These are phyloP conservation scores for Nomia melanderi DNA, from an alignment of 1,140 invertebrate genomes.

Conservation along the genomic window DNA sequence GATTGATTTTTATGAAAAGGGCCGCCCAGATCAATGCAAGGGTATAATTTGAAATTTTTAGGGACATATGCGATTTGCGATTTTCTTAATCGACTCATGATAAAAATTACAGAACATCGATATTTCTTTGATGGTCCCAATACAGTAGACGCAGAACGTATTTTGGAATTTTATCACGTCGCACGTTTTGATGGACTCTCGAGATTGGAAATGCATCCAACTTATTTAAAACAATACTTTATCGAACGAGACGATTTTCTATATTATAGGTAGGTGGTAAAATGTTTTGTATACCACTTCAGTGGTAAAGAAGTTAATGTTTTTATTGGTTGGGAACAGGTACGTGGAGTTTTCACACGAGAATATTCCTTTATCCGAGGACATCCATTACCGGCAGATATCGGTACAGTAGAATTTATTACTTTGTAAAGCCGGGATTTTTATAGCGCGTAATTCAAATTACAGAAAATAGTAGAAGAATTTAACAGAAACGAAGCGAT, in stretches of 20 bases:
- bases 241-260: conserved; percentile 84
- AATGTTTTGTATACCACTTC: not conserved
- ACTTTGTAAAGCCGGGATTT: not conserved
- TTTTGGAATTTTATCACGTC: conserved; percentile 86
- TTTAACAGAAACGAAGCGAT: conserved; percentile 82
- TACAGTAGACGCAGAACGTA: conserved; percentile 83
- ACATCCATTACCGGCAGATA: conserved; percentile 60
- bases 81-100: not conserved
- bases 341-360: conserved; percentile 55
- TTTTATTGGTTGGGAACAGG: conserved; percentile 44
- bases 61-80: not conserved
- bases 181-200: conserved; percentile 86
- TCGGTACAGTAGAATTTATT: conserved; percentile 46
- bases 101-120: conserved; percentile 82
- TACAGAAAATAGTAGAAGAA: conserved; percentile 83
- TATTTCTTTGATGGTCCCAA: conserved; percentile 81
- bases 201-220: conserved; percentile 83
- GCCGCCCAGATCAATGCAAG: conserved; percentile 86
- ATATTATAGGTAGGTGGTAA: conserved; percentile 77
- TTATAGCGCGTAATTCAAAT: conserved; percentile 24
- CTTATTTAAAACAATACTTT: conserved; percentile 85
- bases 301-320: not conserved
- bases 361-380: not conserved
- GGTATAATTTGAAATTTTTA: conserved; percentile 75
- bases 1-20: conserved; percentile 86